Percentiles rank a stretch among this genome's conserved stretches.
phyloP scores from a whole-genome alignment of 2,888 invertebrate species.

The Brenthis ino region DNA sequence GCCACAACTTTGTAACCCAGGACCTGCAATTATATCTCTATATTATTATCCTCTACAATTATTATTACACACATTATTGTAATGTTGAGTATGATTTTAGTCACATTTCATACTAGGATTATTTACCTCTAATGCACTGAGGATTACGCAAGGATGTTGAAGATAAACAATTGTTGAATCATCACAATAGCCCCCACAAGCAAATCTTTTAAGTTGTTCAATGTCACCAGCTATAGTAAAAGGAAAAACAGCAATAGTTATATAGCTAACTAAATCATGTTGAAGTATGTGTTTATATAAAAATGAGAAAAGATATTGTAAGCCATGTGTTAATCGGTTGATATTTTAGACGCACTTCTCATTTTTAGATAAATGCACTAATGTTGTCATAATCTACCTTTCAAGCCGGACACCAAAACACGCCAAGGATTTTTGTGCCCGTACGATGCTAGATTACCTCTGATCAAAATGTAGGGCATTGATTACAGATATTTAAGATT shows the following conservation, averaged over 20 bases:
- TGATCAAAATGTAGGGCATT: conserved; percentile 95
- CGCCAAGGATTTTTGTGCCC: conserved; percentile 94
- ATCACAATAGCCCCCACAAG: conserved; percentile 92
- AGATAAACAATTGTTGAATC: conserved; percentile 92
- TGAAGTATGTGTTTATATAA: conserved; percentile 19
- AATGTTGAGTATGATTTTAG: background rate
- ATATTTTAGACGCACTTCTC: conserved; percentile 38
- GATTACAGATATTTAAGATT: conserved; percentile 62
- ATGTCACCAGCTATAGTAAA: conserved; percentile 86
- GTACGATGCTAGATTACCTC: conserved; percentile 93
- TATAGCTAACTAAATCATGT: background rate
- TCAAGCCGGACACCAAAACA: conserved; percentile 92
- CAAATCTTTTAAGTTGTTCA: conserved; percentile 91
- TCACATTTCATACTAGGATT: conserved; percentile 11
- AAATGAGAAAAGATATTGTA: conserved; percentile 24
- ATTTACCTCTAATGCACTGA: conserved; percentile 90
- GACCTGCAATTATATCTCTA: conserved; percentile 75
- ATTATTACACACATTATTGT: too few relatives aligned
- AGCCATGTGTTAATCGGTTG: background rate
- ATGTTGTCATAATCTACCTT: conserved; percentile 82
- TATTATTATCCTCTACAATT: too few relatives aligned
- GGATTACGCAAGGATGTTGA: conserved; percentile 93
- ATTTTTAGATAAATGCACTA: conserved; percentile 44
- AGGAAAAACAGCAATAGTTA: conserved; percentile 25
- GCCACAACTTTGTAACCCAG: conserved; percentile 94